Evolutionary conservation across 2,113 vertebrate species (phyloP).

Genomic region (Puma concolor): DNA sequence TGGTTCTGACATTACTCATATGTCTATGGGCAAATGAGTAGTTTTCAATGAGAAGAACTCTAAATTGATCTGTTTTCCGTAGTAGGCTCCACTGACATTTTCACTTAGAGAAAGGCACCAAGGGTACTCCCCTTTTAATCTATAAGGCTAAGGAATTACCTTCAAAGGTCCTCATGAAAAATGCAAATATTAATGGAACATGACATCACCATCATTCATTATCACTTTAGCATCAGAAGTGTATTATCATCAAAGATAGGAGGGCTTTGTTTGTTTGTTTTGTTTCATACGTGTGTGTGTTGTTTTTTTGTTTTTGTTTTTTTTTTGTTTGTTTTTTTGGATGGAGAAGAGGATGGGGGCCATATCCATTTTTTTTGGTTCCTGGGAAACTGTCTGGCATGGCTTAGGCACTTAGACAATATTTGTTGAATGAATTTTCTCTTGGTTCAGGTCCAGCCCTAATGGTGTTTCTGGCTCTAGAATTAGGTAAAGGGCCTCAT

Average conservation of each 20-base stretch:
- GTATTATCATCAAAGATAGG: background rate
- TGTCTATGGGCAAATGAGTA: background rate
- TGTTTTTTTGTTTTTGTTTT: too few species aligned
- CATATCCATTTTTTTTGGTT: background rate
- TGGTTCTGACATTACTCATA: background rate
- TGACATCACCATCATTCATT: background rate
- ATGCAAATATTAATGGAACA: background rate
- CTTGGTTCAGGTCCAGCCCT: constrained; percentile 2
- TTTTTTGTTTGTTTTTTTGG: background rate
- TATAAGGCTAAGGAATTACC: constrained; percentile 6
- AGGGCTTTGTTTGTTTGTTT: background rate
- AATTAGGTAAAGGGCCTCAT: background rate
- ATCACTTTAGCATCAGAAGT: background rate
- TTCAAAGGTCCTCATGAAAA: constrained; percentile 31
- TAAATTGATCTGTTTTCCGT: background rate
- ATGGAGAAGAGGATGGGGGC: background rate
- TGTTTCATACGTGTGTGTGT: too few species aligned
- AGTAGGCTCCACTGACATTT: background rate
- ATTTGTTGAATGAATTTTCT: constrained; percentile 34
- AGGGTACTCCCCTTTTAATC: constrained; percentile 21
- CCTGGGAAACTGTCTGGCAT: background rate
- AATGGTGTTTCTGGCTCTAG: constrained; percentile 14
- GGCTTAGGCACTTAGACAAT: background rate
- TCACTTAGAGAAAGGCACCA: background rate
- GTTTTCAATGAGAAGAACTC: background rate